Conservation (phyloP, 1,140 invertebrate genomes). For the Rhynchophorus ferrugineus region DNA sequence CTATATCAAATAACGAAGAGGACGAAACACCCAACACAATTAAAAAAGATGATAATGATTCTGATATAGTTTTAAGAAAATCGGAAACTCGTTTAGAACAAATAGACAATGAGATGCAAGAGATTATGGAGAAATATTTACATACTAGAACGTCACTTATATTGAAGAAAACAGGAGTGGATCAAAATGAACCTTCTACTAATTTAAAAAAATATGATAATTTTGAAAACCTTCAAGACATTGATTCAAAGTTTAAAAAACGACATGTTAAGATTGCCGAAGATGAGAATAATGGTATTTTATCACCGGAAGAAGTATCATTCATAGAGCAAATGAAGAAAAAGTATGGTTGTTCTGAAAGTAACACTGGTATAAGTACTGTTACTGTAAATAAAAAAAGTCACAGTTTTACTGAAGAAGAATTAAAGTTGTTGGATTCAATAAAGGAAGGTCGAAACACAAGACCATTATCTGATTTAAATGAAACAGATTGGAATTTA, state of each 20-base stretch:
- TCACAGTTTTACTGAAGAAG: conserved; percentile 6
- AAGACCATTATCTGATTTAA: conserved; percentile 26
- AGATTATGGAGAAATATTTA: conserved; percentile 24
- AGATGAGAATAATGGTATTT: not conserved
- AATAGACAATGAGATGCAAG: conserved; percentile 26
- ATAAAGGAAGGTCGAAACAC: conserved; percentile 5
- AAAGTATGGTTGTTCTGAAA: conserved; percentile 15
- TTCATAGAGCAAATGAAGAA: conserved; percentile 24
- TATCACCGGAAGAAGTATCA: conserved; percentile 11
- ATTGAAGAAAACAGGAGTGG: conserved; percentile 6
- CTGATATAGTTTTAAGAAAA: not conserved
- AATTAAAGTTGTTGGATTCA: conserved; percentile 8
- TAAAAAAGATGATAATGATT: not conserved
- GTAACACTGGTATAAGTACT: not conserved
- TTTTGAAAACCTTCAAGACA: conserved; percentile 4
- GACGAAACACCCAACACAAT: not conserved
- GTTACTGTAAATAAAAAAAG: not conserved
- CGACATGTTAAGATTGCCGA: not conserved
- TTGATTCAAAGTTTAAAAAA: not conserved
- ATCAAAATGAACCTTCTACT: not conserved
- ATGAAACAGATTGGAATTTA: conserved; percentile 22
- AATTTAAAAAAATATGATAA: conserved; percentile 14
- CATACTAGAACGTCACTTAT: conserved; percentile 18
- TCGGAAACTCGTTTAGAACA: not conserved
- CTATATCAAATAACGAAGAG: not conserved